Evolutionary conservation across 2,888 invertebrate species (phyloP).

Genomic region (Watsonalla binaria): DNA sequence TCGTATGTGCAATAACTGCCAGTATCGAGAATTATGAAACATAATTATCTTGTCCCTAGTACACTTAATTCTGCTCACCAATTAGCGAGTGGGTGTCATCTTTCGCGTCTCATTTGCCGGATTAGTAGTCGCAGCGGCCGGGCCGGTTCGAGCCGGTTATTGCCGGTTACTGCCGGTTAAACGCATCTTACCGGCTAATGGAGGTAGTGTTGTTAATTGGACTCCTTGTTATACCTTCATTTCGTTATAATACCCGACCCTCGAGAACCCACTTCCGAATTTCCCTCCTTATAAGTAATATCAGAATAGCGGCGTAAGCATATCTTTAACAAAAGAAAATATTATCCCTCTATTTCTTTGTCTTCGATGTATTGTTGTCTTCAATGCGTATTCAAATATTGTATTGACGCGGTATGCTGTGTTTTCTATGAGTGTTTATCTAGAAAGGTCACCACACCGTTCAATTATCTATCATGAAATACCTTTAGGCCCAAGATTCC

Average conservation of each 20-base stretch:
- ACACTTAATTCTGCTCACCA: constrained; percentile 44
- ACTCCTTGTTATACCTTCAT: constrained; percentile 32
- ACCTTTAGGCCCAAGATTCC: too few relatives aligned
- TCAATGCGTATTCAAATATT: background rate
- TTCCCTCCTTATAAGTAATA: background rate
- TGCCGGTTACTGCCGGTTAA: constrained; percentile 42
- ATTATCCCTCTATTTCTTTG: background rate
- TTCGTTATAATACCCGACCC: constrained; percentile 19
- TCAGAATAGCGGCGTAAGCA: background rate
- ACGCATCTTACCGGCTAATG: constrained; percentile 47
- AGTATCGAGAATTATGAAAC: too few relatives aligned
- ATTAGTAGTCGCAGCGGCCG: constrained; percentile 44
- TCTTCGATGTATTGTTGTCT: background rate
- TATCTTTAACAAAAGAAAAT: background rate
- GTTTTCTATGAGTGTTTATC: background rate
- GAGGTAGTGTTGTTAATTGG: constrained; percentile 57
- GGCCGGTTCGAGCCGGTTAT: constrained; percentile 46
- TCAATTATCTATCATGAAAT: too few relatives aligned
- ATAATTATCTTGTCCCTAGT: background rate
- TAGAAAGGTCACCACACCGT: background rate
- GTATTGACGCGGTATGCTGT: background rate
- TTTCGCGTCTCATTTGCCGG: constrained; percentile 58
- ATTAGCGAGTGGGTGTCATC: constrained; percentile 57
- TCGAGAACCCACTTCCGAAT: constrained; percentile 6
- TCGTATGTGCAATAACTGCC: too few relatives aligned